These are phyloP conservation scores for Leptobrachium leishanense DNA, from an alignment of 2,113 vertebrate genomes.

Conservation along the genomic window DNA sequence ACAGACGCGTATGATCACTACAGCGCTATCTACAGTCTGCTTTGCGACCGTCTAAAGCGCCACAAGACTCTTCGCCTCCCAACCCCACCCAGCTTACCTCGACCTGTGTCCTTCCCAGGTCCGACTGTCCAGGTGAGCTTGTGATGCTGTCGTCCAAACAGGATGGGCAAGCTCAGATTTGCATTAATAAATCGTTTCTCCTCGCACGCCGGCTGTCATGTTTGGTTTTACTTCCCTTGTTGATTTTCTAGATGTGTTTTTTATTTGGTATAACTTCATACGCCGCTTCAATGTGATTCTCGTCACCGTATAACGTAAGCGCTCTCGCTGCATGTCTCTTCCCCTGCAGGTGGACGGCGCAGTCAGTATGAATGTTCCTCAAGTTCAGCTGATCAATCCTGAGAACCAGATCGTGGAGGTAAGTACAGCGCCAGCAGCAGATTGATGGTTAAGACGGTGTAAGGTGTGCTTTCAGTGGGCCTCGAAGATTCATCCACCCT, in stretches of 20 bases:
- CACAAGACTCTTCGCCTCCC: slow-evolving; percentile 89
- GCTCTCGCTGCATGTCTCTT: not conserved
- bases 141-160: too few species aligned
- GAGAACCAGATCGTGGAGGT: slow-evolving; percentile 99
- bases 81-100: slow-evolving; percentile 74
- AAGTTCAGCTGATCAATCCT: slow-evolving; percentile 98
- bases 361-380: slow-evolving; percentile 90
- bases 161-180: too few species aligned
- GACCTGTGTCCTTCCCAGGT: slow-evolving; percentile 79
- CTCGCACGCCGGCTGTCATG: too few species aligned
- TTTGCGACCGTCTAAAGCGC: slow-evolving; percentile 92
- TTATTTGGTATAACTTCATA: too few species aligned
- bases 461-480: too few species aligned
- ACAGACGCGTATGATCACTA: slow-evolving; percentile 97
- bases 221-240: too few species aligned
- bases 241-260: too few species aligned
- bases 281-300: too few species aligned
- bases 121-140: slow-evolving; percentile 80
- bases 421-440: slow-evolving; percentile 51
- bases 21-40: slow-evolving; percentile 96
- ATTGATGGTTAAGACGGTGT: too few species aligned
- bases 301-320: too few species aligned
- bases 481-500: not conserved
- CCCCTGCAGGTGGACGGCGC: slow-evolving; percentile 79
- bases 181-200: too few species aligned